Percentiles rank a stretch among this genome's conserved stretches.
Conservation (phyloP, 2,797 vertebrate species). For the Phataginus tetradactyla region DNA sequence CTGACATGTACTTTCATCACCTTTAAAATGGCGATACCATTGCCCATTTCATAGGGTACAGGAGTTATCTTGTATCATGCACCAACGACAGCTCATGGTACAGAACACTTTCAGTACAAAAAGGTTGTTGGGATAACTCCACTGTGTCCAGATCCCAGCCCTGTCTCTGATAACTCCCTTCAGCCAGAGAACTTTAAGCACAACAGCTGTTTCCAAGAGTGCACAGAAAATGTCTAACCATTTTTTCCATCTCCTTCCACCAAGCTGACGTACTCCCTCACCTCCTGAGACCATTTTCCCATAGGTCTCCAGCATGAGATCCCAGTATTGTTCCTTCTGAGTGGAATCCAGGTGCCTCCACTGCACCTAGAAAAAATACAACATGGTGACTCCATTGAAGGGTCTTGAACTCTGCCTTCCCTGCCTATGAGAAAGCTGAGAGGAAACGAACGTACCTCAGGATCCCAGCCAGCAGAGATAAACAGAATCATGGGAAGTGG, state of each 20-base stretch:
- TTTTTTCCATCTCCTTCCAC: not conserved
- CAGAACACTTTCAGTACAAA: not conserved
- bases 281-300: slow-evolving; percentile 80
- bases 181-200: not conserved
- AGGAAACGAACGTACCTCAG: not conserved
- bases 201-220: not conserved
- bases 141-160: not conserved
- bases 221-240: not conserved
- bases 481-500: not conserved
- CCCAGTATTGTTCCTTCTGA: slow-evolving; percentile 80
- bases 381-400: not conserved
- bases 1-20: not conserved
- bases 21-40: not conserved
- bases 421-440: not conserved
- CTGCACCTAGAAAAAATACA: slow-evolving; percentile 60
- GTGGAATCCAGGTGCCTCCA: slow-evolving; percentile 72
- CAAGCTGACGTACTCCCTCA: not conserved
- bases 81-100: not conserved
- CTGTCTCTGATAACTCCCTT: not conserved
- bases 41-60: not conserved
- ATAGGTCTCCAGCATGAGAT: slow-evolving; percentile 79
- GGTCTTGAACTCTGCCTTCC: not conserved
- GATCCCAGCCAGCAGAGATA: not conserved
- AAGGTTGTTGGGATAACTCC: not conserved
- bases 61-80: not conserved